These are phyloP conservation scores for Calliopum simillimum DNA, from an alignment of 2,888 invertebrate genomes.

Conservation along the genomic window DNA sequence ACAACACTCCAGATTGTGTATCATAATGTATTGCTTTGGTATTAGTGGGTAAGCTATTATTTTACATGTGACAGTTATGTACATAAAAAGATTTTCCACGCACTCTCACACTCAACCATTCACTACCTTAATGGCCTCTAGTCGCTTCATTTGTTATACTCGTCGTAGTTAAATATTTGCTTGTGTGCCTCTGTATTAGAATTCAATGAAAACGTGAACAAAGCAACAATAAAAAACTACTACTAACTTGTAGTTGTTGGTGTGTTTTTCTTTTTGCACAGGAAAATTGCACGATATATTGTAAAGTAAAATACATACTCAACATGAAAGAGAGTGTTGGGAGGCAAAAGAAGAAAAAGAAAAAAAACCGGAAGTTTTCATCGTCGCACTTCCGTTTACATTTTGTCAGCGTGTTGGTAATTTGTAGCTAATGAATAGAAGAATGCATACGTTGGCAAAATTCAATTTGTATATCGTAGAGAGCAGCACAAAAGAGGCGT, in stretches of 20 bases:
- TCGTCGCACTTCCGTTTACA: constrained; percentile 48
- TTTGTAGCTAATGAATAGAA: constrained; percentile 28
- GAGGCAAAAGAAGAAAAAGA: neutral
- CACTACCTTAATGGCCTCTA: neutral
- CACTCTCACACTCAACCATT: neutral
- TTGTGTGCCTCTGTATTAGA: too few species aligned
- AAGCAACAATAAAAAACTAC: constrained; percentile 14
- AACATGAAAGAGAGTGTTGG: neutral
- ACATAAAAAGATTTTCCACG: too few species aligned
- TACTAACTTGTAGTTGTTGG: neutral
- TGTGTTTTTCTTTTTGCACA: neutral
- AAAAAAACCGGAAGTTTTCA: constrained; percentile 42
- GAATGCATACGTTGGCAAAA: constrained; percentile 26
- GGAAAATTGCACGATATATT: constrained; percentile 11
- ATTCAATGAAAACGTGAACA: constrained; percentile 13
- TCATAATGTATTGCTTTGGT: too few species aligned
- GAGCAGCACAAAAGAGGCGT: neutral
- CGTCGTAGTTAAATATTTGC: neutral
- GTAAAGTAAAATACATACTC: neutral
- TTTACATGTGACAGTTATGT: too few species aligned
- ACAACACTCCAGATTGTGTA: too few species aligned
- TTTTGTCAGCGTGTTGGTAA: constrained; percentile 43
- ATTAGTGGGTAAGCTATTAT: too few species aligned
- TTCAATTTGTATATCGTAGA: constrained; percentile 12
- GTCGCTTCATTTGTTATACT: neutral